These are phyloP conservation scores for Ochropacha duplaris DNA, from an alignment of 2,888 invertebrate genomes.

Conservation along the genomic window DNA sequence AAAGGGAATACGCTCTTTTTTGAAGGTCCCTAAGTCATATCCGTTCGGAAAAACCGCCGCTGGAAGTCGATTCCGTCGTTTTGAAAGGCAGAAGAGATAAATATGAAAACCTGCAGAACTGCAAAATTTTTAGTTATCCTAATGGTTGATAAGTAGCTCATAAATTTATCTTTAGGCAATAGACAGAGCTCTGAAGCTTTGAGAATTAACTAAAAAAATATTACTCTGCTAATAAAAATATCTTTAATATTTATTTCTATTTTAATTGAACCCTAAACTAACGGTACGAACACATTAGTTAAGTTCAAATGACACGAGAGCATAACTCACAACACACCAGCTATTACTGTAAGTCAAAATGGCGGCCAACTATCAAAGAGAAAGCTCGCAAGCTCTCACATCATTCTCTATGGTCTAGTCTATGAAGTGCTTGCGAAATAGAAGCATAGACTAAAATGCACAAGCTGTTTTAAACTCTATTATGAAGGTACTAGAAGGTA, in stretches of 20 bases:
- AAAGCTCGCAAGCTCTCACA: constrained; percentile 77
- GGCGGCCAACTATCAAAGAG: constrained; percentile 79
- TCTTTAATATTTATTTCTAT: constrained; percentile 48
- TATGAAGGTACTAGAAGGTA: constrained; percentile 24
- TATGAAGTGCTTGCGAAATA: constrained; percentile 59
- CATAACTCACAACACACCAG: constrained; percentile 71
- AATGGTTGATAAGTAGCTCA: too few species aligned
- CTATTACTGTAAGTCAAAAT: constrained; percentile 80
- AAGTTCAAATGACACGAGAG: constrained; percentile 66
- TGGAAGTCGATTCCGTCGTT: too few species aligned
- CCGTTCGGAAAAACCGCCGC: too few species aligned
- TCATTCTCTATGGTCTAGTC: constrained; percentile 74
- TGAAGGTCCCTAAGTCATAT: too few species aligned
- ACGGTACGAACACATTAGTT: constrained; percentile 67
- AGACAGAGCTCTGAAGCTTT: too few species aligned
- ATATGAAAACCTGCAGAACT: too few species aligned
- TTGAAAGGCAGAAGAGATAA: too few species aligned
- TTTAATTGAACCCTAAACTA: constrained; percentile 64
- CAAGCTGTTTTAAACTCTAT: constrained; percentile 6
- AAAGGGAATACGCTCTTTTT: too few species aligned
- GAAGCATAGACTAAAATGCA: constrained; percentile 35
- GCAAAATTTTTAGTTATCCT: too few species aligned
- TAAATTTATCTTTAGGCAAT: too few species aligned
- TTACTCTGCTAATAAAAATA: too few species aligned
- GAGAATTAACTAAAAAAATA: too few species aligned